Evolutionary conservation across 2,797 vertebrate genomes (phyloP).

Genomic region (Danio choprae): DNA sequence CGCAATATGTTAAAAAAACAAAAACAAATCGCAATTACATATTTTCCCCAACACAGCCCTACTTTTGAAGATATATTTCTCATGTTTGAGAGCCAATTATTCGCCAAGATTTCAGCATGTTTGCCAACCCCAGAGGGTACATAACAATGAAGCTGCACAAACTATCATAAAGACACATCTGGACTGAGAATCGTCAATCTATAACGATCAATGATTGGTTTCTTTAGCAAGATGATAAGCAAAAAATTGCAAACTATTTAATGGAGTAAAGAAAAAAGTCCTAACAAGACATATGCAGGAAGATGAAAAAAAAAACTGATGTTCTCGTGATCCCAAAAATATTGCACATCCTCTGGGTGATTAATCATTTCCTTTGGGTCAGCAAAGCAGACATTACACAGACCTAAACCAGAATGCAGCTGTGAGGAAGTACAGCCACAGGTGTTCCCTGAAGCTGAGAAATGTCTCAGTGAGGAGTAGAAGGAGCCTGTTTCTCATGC

Average conservation of each 20-base stretch:
- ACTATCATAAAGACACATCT: too few relatives aligned
- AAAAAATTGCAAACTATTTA: not conserved
- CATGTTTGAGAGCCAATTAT: too few relatives aligned
- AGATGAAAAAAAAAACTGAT: not conserved
- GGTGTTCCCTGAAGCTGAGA: conserved; percentile 47
- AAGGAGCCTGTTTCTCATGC: not conserved
- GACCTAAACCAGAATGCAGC: conserved; percentile 46
- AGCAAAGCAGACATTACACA: conserved; percentile 35
- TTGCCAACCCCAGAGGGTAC: too few relatives aligned
- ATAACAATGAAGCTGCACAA: too few relatives aligned
- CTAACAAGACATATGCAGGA: not conserved
- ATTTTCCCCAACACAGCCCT: too few relatives aligned
- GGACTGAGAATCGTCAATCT: too few relatives aligned
- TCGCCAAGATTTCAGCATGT: too few relatives aligned
- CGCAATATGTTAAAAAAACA: too few relatives aligned
- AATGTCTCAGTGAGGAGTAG: not conserved
- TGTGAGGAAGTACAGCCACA: conserved; percentile 50
- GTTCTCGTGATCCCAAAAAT: conserved; percentile 11
- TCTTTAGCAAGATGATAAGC: not conserved
- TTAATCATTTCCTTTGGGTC: conserved; percentile 47
- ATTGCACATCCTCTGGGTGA: conserved; percentile 19
- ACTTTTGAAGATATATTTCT: too few relatives aligned
- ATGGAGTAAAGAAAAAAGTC: not conserved
- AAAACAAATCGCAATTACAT: too few relatives aligned
- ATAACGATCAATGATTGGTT: too few relatives aligned